Conservation (phyloP, 1,140 invertebrate species). For the Cecropterus lyciades region DNA sequence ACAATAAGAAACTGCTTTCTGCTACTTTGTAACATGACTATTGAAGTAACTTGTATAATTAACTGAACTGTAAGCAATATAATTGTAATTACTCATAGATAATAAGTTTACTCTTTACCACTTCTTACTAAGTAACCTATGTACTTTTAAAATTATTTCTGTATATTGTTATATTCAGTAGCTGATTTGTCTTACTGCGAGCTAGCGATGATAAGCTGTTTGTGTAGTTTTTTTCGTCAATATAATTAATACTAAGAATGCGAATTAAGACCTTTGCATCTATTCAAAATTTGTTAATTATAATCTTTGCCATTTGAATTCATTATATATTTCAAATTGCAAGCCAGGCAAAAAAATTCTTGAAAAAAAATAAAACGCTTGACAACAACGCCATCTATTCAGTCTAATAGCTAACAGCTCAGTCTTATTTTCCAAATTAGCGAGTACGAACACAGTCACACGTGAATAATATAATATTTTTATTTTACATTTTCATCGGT, state of each 20-base stretch:
- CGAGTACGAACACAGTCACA: too few relatives aligned
- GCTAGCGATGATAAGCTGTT: background rate
- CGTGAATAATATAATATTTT: background rate
- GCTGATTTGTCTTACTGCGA: conserved; percentile 9
- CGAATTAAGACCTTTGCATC: too few relatives aligned
- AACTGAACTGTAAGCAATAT: conserved; percentile 72
- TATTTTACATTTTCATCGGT: background rate
- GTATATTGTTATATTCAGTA: conserved; percentile 13
- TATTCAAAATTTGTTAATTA: too few relatives aligned
- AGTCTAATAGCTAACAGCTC: too few relatives aligned
- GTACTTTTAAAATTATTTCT: conserved; percentile 21
- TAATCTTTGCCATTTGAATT: too few relatives aligned
- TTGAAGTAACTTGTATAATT: conserved; percentile 52
- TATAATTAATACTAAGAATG: too few relatives aligned
- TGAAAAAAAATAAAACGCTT: too few relatives aligned
- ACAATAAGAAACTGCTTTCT: conserved; percentile 53
- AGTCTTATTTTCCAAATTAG: too few relatives aligned
- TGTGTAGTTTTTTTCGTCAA: background rate
- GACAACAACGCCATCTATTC: too few relatives aligned
- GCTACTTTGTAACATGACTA: conserved; percentile 54
- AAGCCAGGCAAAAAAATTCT: too few relatives aligned
- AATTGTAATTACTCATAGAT: conserved; percentile 64
- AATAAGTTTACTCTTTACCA: conserved; percentile 53
- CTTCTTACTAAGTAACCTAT: conserved; percentile 48
- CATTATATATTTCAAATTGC: too few relatives aligned